Base-by-base conservation (phyloP, 2,113 vertebrate species). In the Megalops atlanticus region DNA sequence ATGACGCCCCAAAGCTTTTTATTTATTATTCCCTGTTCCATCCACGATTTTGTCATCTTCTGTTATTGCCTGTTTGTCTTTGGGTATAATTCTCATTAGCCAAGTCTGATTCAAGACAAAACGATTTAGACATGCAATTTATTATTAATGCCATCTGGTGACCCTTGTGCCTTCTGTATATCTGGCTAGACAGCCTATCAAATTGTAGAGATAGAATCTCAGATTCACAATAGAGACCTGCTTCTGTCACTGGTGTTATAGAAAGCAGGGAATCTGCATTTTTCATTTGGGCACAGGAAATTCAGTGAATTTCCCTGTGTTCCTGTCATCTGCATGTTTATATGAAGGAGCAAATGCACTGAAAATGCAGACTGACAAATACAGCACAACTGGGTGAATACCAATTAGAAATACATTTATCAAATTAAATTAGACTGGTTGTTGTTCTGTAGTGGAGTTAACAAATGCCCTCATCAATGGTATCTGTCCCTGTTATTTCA, bases 61-160 rank as follows among this genome's bases (percentile, higher is more conserved):
- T 8, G 27, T 64, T 79, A 39, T 16, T 24, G 36, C 52, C 45
- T 74, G 70, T 84, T 82, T 80, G 82, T 80, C 76, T 86, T 84
- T 52, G 45, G 8, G 70, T 71, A 72, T 77, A 33, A 41, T 47
- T 76, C 73, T 77, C 64, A 76, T 84, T 41, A 72, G 35, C 47
- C 68, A n/a, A n/a, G 41, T 49, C 77, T 70, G 58, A 79, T 79
- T 82, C 80, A 52, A 88, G 81, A 80, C 75, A 81, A 87, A 86
- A 73, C 74, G 74, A 74, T 80, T 87, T 82, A 77, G 88, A 88
- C 85, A 83, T 82, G 81, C 68, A 85, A 87, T 86, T 83, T 85
- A 78, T 86, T 87, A 81, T 78, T 81, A 81, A 64, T 80, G 58
- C 77, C 33, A 40, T 54, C 54, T 35, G 36, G 35, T 75, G 74